Conservation (phyloP, 2,797 vertebrate genomes). For the Serranus cabrilla region DNA sequence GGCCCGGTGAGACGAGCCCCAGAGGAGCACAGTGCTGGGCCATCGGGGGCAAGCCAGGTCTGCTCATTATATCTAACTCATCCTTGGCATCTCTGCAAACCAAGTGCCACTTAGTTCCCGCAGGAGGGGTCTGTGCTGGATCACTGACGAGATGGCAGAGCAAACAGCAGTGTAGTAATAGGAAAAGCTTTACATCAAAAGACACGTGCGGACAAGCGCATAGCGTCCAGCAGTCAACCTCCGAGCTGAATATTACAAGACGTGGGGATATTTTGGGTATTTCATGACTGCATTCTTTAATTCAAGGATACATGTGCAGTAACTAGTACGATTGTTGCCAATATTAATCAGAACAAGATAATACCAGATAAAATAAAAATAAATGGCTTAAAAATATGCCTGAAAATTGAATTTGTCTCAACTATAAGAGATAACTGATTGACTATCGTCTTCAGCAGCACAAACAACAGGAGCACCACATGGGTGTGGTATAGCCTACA, state of each 20-base stretch:
- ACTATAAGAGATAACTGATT: constrained; percentile 19
- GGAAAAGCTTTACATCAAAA: constrained; percentile 82
- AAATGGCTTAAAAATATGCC: constrained; percentile 5
- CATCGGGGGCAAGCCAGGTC: constrained; percentile 86
- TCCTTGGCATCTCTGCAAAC: constrained; percentile 89
- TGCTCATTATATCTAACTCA: constrained; percentile 90
- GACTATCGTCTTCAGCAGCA: not conserved
- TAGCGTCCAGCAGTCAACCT: constrained; percentile 21
- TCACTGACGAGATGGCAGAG: constrained; percentile 85
- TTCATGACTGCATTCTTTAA: no score
- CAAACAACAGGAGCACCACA: constrained; percentile 17
- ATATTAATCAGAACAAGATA: constrained; percentile 42
- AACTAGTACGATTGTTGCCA: constrained; percentile 23
- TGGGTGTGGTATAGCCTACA: constrained; percentile 6
- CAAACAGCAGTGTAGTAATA: constrained; percentile 79
- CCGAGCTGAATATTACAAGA: constrained; percentile 17
- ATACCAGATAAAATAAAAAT: not conserved
- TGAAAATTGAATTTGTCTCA: constrained; percentile 41
- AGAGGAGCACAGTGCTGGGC: constrained; percentile 82
- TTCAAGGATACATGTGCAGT: constrained; percentile 30
- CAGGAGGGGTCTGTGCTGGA: constrained; percentile 83
- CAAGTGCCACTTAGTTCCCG: constrained; percentile 89
- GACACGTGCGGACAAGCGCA: constrained; percentile 45
- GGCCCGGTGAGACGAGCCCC: constrained; percentile 81
- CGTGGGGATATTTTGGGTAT: not conserved